A percentile compares a stretch with the other conserved stretches of the same genome.
phyloP scores from a whole-genome alignment of 2,797 vertebrate genomes.

The Sebastes vulpes region DNA sequence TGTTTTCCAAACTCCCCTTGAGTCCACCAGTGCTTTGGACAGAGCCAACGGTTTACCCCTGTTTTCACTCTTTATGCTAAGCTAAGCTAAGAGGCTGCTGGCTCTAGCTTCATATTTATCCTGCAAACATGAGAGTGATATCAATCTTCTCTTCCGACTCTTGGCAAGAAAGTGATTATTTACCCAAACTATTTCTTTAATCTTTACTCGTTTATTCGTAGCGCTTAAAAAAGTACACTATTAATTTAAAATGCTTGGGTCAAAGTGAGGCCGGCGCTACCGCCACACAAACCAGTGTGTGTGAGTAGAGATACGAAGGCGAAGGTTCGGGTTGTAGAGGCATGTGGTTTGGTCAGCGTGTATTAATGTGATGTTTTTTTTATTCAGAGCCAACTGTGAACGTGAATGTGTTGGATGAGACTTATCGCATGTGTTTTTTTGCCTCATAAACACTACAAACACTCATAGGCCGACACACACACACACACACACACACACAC shows the following conservation, averaged over 20 bases:
- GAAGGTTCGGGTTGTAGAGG: slow-evolving; percentile 18
- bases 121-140: background rate
- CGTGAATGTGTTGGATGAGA: slow-evolving; percentile 37
- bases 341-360: slow-evolving; percentile 37
- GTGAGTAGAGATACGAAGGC: background rate
- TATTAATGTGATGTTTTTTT: slow-evolving; percentile 36
- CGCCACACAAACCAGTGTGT: background rate
- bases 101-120: background rate
- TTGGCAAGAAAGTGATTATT: background rate
- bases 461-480: slow-evolving; percentile 19
- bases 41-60: background rate
- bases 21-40: background rate
- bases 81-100: background rate
- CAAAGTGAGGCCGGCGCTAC: background rate
- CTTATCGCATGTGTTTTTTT: slow-evolving; percentile 41
- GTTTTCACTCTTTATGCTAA: background rate
- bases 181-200: background rate
- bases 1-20: too few relatives aligned
- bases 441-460: slow-evolving; percentile 47
- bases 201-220: background rate
- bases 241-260: background rate
- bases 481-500: slow-evolving; percentile 7
- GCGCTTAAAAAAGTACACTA: background rate
- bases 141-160: background rate
- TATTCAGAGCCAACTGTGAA: slow-evolving; percentile 31